phyloP scores from a whole-genome alignment of 2,797 vertebrate genomes.

The Neosalanx taihuensis region DNA sequence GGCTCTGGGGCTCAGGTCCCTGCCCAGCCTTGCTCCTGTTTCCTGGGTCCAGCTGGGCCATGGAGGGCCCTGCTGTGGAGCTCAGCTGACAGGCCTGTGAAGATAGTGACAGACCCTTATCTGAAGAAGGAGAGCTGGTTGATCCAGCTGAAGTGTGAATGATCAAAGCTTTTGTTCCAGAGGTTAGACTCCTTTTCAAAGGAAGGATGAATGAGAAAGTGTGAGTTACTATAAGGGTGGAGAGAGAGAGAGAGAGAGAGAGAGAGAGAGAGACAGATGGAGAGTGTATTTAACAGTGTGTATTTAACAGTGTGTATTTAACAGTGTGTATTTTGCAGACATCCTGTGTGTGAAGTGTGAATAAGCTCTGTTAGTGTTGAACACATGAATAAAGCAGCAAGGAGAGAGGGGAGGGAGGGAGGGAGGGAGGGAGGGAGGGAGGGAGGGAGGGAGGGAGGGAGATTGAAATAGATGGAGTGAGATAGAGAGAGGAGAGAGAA shows the following conservation, averaged over 20 bases:
- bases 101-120: slow-evolving; percentile 39
- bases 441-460: too few relatives aligned
- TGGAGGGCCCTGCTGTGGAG: slow-evolving; percentile 4
- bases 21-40: neutral
- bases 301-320: too few relatives aligned
- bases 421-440: too few relatives aligned
- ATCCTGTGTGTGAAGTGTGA: too few relatives aligned
- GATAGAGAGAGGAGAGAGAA: neutral
- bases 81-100: neutral
- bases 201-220: neutral
- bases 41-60: slow-evolving; percentile 2
- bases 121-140: slow-evolving; percentile 46
- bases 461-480: neutral
- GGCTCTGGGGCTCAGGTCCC: neutral
- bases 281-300: too few relatives aligned
- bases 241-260: slow-evolving; percentile 14
- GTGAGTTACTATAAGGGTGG: too few relatives aligned
- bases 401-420: too few relatives aligned
- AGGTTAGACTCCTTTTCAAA: slow-evolving; percentile 33
- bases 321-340: slow-evolving; percentile 2
- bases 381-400: too few relatives aligned
- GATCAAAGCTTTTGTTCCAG: slow-evolving; percentile 62
- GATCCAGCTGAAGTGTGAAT: slow-evolving; percentile 52
- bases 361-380: too few relatives aligned
- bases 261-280: neutral